phyloP scores from a whole-genome alignment of 2,888 invertebrate species.

The Galerucella nymphaeae region DNA sequence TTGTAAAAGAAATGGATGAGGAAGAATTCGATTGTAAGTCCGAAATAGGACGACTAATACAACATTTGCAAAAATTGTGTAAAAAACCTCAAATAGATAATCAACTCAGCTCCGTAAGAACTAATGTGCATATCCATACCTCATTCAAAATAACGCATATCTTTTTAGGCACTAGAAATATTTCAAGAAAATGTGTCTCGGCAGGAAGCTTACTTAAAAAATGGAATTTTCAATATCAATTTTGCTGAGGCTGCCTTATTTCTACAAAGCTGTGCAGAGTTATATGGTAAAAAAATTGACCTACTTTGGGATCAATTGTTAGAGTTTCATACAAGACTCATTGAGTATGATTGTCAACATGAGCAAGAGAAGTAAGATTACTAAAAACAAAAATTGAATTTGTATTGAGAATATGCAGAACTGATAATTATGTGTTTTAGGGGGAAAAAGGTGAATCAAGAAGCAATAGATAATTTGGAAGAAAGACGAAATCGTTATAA shows the following conservation, averaged over 20 bases:
- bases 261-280: slow-evolving; percentile 76
- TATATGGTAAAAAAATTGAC: slow-evolving; percentile 82
- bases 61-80: slow-evolving; percentile 52
- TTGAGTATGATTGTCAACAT: slow-evolving; percentile 48
- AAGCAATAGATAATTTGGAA: slow-evolving; percentile 53
- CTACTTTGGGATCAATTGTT: slow-evolving; percentile 58
- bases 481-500: slow-evolving; percentile 57
- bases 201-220: slow-evolving; percentile 63
- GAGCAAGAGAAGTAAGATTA: slow-evolving; percentile 44
- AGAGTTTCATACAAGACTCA: slow-evolving; percentile 55
- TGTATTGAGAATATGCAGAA: not conserved
- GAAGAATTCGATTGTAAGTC: slow-evolving; percentile 44
- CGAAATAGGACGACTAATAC: slow-evolving; percentile 53
- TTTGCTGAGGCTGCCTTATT: slow-evolving; percentile 83
- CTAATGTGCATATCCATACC: not conserved
- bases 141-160: not conserved
- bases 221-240: slow-evolving; percentile 69
- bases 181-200: slow-evolving; percentile 68
- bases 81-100: slow-evolving; percentile 59
- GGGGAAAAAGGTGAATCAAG: slow-evolving; percentile 45
- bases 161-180: slow-evolving; percentile 68
- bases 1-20: slow-evolving; percentile 39
- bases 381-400: not conserved
- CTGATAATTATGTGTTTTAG: slow-evolving; percentile 38
- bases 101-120: slow-evolving; percentile 55